Evolutionary conservation across 2,113 vertebrate species (phyloP), one percentile per base, ranked within the genome.

Genomic region (Megaceryle torquata): DNA sequence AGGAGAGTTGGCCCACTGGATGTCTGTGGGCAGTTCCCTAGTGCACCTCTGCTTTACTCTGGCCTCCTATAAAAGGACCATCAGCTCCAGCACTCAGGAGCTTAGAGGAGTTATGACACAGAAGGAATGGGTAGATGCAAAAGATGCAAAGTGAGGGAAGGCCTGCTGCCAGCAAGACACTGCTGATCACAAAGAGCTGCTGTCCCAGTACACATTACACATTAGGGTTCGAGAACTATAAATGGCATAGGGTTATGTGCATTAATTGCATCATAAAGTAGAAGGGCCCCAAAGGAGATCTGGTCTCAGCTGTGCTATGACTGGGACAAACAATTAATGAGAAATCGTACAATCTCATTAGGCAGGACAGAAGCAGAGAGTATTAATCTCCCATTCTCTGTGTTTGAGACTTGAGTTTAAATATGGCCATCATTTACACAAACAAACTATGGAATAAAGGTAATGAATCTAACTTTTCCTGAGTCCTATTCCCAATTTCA

Each of bases 241-340:
- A 88, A 74, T 70, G 69, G 83, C 81, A 48, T 14, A 24, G 65
- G 64, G 61, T 86, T 81, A 54, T 69, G 59, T 92, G 80, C 80
- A 80, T 93, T 90, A 74, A 93, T 83, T 95, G 68, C 75, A 86
- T 69, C 85, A 69, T 88, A 37, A 89, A 78, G 61, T 50, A 85
- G 63, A 80, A 21, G 13, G 28, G 39, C 50, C 82, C 68, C 75
- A 33, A 54, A 82, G 82, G 86, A 92, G 54, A 26, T 35, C 24
- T 74, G 63, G 79, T 86, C 82, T 86, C 88, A 93, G 88, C 86
- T 88, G 43, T 81, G 68, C 75, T 90, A 10, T 72, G 72, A 57
- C 60, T 86, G 85, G 70, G 53, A 83, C 53, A 95, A 91, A 72
- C 67, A 92, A 72, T 80, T 83, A 83, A 76, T 91, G 82, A 93